Base-by-base conservation (phyloP, 1,140 invertebrate species). In the Dinothrombium tinctorium region DNA sequence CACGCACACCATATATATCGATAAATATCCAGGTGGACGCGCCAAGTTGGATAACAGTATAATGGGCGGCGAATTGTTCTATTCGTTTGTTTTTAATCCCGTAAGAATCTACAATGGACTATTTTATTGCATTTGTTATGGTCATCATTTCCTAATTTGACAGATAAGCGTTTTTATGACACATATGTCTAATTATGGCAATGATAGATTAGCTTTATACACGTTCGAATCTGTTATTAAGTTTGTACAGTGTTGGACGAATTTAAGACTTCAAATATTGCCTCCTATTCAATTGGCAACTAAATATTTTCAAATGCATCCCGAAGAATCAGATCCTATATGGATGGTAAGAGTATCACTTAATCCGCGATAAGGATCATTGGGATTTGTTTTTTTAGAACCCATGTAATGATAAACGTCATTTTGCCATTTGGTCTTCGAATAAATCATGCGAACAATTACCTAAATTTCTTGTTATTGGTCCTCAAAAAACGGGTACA, bases 101-200 rank as follows among this genome's bases (percentile, higher is more conserved):
- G 82, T 89, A 65, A 72, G 72, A 52, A 31, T 22, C 15, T 41
- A 33, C 5, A 31, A 15, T 9, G 17, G 7, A 12, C 17, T 21
- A 38, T 29, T 23, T 41, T 31, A 22, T 17, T 37, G 15, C 20
- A 8, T 29, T 21, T 25, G 32, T 25, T 25, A 20, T 20, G 41
- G 11, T 45, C 37, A 46, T 15, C 35, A 17, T 21, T 45, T 39
- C 42, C 41, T 40, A 8, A 41, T 51, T 33, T 64, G 64, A 11
- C 63, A 90, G 83, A 84, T 96, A 44, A 92, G 87, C 59, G 82
- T 98, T 51, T 96, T 95, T 61, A 99, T 98, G 92, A 98, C 90
- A 8, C 92, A 98, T 62, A 82, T 95, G 74, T 90, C 87, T 23
- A 99, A 99, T 64, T 99, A 96, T 61, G 90, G 81, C 22, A 92